These are phyloP conservation scores for Megalops cyprinoides DNA, from an alignment of 2,797 vertebrate genomes.

Conservation along the genomic window DNA sequence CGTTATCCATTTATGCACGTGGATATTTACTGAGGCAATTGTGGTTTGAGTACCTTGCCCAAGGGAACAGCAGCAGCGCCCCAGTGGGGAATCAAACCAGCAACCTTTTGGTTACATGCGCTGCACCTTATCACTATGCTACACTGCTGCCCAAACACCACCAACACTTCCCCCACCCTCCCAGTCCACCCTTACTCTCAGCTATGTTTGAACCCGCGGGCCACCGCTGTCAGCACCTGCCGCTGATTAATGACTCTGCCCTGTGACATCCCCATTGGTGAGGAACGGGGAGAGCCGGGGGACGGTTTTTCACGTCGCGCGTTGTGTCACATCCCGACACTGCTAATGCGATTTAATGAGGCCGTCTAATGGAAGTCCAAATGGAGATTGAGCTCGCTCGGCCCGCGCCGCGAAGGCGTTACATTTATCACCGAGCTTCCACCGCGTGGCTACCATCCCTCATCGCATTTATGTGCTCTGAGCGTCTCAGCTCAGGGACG, in stretches of 20 bases:
- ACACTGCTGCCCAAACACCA: no score
- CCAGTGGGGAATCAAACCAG: no score
- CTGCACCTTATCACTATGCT: no score
- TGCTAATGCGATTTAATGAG: constrained; percentile 69
- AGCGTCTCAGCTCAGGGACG: no score
- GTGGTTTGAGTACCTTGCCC: no score
- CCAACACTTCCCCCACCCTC: neutral
- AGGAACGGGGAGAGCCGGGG: no score
- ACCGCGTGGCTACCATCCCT: neutral
- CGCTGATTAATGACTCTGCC: neutral
- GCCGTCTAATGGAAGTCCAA: constrained; percentile 58
- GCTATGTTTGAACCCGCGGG: no score
- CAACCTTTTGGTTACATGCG: no score
- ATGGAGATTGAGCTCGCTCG: constrained; percentile 23
- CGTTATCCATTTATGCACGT: no score
- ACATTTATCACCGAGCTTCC: neutral
- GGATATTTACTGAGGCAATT: no score
- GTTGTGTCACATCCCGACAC: constrained; percentile 54
- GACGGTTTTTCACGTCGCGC: constrained; percentile 36
- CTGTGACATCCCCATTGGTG: neutral
- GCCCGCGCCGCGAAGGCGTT: neutral
- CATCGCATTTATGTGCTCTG: neutral
- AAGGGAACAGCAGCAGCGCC: no score
- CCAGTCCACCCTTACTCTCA: no score
- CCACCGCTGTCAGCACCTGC: neutral